Percentiles rank a stretch among this genome's conserved stretches.
These are phyloP conservation scores for Cynocephalus volans DNA, from an alignment of 2,113 vertebrate genomes.

Conservation along the genomic window DNA sequence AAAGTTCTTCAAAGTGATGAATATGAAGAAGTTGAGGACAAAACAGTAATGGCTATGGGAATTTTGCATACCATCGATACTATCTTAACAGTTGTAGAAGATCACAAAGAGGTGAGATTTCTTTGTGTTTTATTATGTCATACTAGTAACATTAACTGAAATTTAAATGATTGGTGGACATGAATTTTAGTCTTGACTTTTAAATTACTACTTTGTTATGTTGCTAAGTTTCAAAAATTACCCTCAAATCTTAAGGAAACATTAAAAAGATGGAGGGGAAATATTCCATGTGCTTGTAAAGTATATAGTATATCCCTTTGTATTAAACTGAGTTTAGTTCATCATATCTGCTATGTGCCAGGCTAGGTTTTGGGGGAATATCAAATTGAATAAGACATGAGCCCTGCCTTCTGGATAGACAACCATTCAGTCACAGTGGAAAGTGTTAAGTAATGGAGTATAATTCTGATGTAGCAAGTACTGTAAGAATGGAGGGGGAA, in stretches of 20 bases:
- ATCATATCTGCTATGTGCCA: neutral
- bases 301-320: neutral
- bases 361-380: neutral
- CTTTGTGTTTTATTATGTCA: neutral
- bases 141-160: neutral
- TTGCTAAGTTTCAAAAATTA: conserved; percentile 48
- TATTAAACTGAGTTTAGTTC: neutral
- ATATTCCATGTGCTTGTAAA: neutral
- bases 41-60: conserved; percentile 98
- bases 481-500: neutral
- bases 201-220: neutral
- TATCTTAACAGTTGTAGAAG: conserved; percentile 97
- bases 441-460: neutral
- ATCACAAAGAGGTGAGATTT: conserved; percentile 95
- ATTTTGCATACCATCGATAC: conserved; percentile 98
- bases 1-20: conserved; percentile 98
- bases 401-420: neutral
- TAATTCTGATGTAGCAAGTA: neutral
- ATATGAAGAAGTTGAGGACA: conserved; percentile 97
- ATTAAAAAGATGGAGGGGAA: neutral
- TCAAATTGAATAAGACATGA: neutral
- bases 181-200: conserved; percentile 23
- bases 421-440: neutral
- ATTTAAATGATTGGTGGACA: neutral
- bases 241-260: neutral